Evolutionary conservation across 1,140 invertebrate genomes (phyloP).

Genomic region (Euglossa dilemma): DNA sequence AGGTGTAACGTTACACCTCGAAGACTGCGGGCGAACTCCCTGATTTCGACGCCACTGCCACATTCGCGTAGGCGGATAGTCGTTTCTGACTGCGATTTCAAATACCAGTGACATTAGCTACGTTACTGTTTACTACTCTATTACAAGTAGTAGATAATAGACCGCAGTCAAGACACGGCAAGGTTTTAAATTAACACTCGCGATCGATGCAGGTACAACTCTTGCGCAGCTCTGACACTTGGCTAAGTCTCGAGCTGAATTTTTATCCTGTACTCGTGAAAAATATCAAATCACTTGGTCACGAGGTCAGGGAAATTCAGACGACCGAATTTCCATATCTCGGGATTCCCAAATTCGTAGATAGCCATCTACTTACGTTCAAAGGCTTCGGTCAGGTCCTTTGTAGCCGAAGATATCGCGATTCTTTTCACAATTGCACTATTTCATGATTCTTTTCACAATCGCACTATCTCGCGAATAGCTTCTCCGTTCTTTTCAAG

Average conservation of each 20-base stretch:
- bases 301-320: too few species aligned
- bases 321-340: too few species aligned
- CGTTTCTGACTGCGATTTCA: conserved; percentile 8
- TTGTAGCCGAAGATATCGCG: neutral
- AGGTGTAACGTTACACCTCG: neutral
- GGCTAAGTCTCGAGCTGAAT: too few species aligned
- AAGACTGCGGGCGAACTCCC: neutral
- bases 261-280: too few species aligned
- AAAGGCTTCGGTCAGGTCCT: neutral
- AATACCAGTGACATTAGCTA: conserved; percentile 50
- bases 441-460: too few species aligned
- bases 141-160: conserved; percentile 41
- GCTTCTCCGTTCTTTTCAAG: neutral
- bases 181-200: neutral
- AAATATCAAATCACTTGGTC: too few species aligned
- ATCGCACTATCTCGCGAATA: neutral
- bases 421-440: too few species aligned
- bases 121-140: conserved; percentile 38
- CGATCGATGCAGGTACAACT: neutral
- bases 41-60: conserved; percentile 13
- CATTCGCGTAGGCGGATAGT: conserved; percentile 22
- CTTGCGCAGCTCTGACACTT: neutral
- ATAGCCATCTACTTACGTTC: too few species aligned
- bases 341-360: too few species aligned
- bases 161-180: neutral